These are phyloP conservation scores for Sciurus vulgaris DNA, from an alignment of 2,797 vertebrate genomes.

Conservation along the genomic window DNA sequence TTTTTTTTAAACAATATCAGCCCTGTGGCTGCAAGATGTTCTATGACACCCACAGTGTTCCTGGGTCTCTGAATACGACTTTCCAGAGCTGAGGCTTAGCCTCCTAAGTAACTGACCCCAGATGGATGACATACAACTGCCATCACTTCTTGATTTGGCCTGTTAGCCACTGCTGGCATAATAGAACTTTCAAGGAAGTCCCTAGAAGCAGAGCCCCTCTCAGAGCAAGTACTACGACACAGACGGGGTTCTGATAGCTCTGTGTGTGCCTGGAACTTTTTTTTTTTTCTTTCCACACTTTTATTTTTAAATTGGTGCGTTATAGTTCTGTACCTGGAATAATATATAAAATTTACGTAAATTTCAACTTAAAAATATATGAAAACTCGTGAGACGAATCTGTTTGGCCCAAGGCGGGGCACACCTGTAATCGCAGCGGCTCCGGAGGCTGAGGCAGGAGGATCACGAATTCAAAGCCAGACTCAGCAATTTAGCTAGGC, in stretches of 20 bases:
- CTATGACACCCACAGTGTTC: not conserved
- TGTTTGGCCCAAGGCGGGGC: no score
- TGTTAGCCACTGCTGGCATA: not conserved
- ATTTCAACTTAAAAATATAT: not conserved
- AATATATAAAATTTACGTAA: not conserved
- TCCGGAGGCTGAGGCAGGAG: no score
- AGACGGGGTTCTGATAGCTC: not conserved
- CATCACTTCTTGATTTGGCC: not conserved
- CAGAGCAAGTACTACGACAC: not conserved
- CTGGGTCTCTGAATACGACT: not conserved
- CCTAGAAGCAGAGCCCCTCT: no score
- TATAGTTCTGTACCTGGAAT: no score
- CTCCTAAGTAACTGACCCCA: no score
- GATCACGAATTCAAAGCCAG: no score
- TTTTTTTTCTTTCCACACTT: not conserved
- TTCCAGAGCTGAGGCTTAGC: not conserved
- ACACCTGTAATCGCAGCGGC: no score
- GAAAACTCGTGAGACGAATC: not conserved
- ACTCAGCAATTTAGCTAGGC: no score
- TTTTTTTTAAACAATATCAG: not conserved
- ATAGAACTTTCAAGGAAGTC: not conserved
- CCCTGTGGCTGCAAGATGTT: not conserved
- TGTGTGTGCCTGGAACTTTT: not conserved
- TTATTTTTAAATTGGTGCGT: no score
- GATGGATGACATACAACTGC: no score